These are phyloP conservation scores for Lepidothrix coronata DNA, from an alignment of 2,113 vertebrate genomes.

Conservation along the genomic window DNA sequence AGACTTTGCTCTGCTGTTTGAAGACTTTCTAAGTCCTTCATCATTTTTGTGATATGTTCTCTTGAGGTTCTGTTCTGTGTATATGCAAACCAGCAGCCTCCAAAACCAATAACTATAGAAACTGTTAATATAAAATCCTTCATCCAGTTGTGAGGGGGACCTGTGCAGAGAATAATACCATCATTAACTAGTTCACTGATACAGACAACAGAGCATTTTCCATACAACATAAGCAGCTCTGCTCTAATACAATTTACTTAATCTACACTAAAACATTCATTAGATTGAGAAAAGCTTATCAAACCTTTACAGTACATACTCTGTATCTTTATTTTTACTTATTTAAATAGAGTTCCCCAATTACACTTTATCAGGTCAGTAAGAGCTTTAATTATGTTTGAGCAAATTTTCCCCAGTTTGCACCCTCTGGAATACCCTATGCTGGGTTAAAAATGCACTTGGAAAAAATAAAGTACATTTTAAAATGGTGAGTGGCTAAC, in stretches of 20 bases:
- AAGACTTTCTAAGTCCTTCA: conserved; percentile 97
- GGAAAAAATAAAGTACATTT: not conserved
- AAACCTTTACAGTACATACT: not conserved
- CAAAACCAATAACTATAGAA: conserved; percentile 96
- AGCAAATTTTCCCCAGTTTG: not conserved
- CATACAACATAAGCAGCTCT: not conserved
- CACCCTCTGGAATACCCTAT: not conserved
- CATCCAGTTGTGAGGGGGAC: conserved; percentile 96
- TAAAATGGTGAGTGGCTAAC: not conserved
- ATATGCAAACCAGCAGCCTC: conserved; percentile 98
- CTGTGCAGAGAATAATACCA: conserved; percentile 68
- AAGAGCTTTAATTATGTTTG: not conserved
- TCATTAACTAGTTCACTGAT: not conserved
- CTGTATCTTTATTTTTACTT: not conserved
- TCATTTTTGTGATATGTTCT: conserved; percentile 96
- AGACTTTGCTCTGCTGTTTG: conserved; percentile 94
- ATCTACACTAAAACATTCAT: not conserved
- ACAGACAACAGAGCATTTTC: not conserved
- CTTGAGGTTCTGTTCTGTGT: conserved; percentile 94
- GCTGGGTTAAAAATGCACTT: not conserved
- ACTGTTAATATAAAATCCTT: conserved; percentile 95
- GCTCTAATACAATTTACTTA: not conserved
- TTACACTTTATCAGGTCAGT: not conserved
- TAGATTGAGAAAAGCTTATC: not conserved
- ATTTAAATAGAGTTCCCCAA: not conserved